These are phyloP conservation scores for Calypte anna DNA, from an alignment of 2,113 vertebrate genomes.

Conservation along the genomic window DNA sequence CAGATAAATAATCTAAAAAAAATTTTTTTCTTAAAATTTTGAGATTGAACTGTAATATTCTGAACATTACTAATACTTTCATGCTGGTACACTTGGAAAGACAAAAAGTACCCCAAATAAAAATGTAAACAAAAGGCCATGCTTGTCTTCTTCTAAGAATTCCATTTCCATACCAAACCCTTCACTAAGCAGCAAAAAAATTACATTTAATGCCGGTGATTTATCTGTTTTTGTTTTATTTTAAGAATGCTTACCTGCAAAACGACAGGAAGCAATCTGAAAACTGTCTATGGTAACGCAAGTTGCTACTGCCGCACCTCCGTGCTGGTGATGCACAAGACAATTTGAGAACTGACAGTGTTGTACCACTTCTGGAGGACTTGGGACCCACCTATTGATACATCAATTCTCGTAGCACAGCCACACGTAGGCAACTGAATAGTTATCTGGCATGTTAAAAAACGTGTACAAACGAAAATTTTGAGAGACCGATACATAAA, in stretches of 20 bases:
- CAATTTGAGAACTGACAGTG: fast-evolving
- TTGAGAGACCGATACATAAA: fast-evolving
- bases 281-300: neutral
- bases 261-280: neutral
- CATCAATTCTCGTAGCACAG: fast-evolving
- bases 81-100: neutral
- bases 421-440: fast-evolving
- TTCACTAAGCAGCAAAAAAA: neutral
- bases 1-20: neutral
- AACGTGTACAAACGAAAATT: fast-evolving
- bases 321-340: fast-evolving
- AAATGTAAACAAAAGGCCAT: neutral
- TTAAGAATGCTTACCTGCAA: neutral
- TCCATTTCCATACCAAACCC: neutral
- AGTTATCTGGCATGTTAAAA: neutral
- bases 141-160: neutral
- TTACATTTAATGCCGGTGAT: neutral
- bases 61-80: neutral
- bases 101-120: neutral
- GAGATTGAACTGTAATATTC: neutral
- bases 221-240: neutral
- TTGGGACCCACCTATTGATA: neutral
- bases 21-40: neutral
- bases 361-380: fast-evolving
- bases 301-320: fast-evolving